Conservation (phyloP, 2,797 vertebrate species). For the Telmatherina bonti region DNA sequence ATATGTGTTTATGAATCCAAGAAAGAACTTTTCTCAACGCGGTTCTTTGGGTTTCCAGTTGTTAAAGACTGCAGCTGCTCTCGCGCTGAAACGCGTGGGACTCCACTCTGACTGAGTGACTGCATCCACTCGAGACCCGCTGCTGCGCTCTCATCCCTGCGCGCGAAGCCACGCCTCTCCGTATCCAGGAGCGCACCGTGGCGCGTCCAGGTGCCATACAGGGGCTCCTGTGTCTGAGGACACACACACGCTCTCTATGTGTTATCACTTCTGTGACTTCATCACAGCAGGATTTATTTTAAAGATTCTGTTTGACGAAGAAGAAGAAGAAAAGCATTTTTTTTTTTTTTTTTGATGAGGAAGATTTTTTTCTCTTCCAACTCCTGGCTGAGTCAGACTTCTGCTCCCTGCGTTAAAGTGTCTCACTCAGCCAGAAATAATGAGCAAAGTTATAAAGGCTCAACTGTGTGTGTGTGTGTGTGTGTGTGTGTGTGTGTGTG, state of each 20-base stretch:
- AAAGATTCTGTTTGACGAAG: too few species aligned
- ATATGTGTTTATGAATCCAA: too few species aligned
- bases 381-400: constrained; percentile 54
- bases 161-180: constrained; percentile 54
- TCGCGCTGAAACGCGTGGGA: background rate
- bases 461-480: constrained; percentile 51
- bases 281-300: constrained; percentile 7
- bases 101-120: constrained; percentile 12
- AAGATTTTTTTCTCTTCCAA: constrained; percentile 24
- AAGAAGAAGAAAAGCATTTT: too few species aligned
- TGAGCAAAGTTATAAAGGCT: constrained; percentile 54
- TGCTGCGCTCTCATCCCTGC: constrained; percentile 23
- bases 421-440: constrained; percentile 67
- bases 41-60: background rate
- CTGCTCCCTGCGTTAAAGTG: constrained; percentile 55
- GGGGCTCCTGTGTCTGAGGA: background rate
- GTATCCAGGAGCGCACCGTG: constrained; percentile 11
- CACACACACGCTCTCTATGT: too few species aligned
- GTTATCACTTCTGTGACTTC: too few species aligned
- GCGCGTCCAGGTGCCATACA: constrained; percentile 56
- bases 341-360: background rate
- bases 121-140: constrained; percentile 51
- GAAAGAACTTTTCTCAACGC: background rate
- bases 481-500: constrained; percentile 41
- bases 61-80: background rate